These are phyloP conservation scores for Amblyjoppa proteus DNA, from an alignment of 2,888 invertebrate species.

Conservation along the genomic window DNA sequence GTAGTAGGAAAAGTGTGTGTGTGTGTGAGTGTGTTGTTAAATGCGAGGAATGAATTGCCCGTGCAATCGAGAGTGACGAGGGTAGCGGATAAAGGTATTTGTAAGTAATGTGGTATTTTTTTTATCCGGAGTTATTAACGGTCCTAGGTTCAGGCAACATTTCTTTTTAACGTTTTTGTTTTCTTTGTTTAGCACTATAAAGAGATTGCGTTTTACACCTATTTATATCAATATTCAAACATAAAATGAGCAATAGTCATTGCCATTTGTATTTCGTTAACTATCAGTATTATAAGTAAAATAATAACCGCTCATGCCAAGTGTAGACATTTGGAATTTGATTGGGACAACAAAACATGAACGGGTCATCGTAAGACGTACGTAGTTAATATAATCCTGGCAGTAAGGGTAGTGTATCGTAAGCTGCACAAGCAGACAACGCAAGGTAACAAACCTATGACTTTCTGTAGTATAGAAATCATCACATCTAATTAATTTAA, in stretches of 20 bases:
- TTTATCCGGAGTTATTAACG: constrained; percentile 30
- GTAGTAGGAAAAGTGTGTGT: constrained; percentile 52
- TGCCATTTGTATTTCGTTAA: constrained; percentile 52
- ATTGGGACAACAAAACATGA: constrained; percentile 57
- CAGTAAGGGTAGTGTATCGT: constrained; percentile 48
- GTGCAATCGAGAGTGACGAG: constrained; percentile 52
- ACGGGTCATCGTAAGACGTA: constrained; percentile 50
- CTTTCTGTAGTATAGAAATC: constrained; percentile 41
- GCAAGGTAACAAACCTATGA: constrained; percentile 57
- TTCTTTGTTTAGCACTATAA: constrained; percentile 47
- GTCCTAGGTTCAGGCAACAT: not conserved
- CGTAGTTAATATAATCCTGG: constrained; percentile 22
- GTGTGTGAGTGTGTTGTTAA: constrained; percentile 35
- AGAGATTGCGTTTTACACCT: constrained; percentile 54
- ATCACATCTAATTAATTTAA: constrained; percentile 35
- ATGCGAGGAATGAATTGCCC: constrained; percentile 64
- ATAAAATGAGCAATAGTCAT: constrained; percentile 54
- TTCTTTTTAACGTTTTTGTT: constrained; percentile 2
- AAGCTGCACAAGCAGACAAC: constrained; percentile 58
- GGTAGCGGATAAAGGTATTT: constrained; percentile 36
- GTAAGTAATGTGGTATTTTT: constrained; percentile 14
- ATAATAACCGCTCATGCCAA: constrained; percentile 60
- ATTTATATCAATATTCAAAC: constrained; percentile 55
- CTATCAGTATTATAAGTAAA: constrained; percentile 55
- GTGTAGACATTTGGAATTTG: constrained; percentile 60